Evolutionary conservation across 2,113 vertebrate species (phyloP), one percentile per base, ranked within the genome.

Genomic region (Dunckerocampus dactyliophorus): DNA sequence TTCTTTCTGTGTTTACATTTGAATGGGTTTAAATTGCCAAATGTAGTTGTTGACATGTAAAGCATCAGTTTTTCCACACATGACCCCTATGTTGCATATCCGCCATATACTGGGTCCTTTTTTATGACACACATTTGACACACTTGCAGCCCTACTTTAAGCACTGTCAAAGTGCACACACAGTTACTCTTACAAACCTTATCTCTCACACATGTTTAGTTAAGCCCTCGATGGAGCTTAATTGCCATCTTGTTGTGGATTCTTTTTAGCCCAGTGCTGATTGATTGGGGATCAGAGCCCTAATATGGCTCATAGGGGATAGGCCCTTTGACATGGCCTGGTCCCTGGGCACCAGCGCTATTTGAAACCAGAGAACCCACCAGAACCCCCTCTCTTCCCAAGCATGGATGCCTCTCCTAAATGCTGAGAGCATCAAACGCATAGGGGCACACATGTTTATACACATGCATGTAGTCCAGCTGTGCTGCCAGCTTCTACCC

Each of bases 241-340:
- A 82, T 88, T 75, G 77, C 75, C 64, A 5, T 61, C 82, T 75
- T 86, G 88, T 87, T 87, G 74, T 76, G 59, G 79, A 84, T 87
- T 76, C 67, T 83, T 91, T 91, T 81, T 89, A 87, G 80, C 64
- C 9, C 13, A 6, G 17, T 77, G 87, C 82, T 91, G 91, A 89
- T 91, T 91, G 86, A 86, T 81, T 87, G 82, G 86, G 77, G 84
- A 86, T 88, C 74, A 51, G 85, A 51, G 77, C 66, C 81, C 65
- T 87, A 87, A 88, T 72, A 69, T 91, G 87, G 85, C 88, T 87
- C 89, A 83, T 76, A 20, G 17, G 89, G 88, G 86, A 89, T 58
- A 2, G 67, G 83, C 83, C 88, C 89, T 84, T 91, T 89, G 89
- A 85, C 87, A 81, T 8, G 58, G 24, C 31, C 76, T 62, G 79